These are phyloP conservation scores for Sphecodes monilicornis DNA, from an alignment of 2,888 invertebrate genomes.

Conservation along the genomic window DNA sequence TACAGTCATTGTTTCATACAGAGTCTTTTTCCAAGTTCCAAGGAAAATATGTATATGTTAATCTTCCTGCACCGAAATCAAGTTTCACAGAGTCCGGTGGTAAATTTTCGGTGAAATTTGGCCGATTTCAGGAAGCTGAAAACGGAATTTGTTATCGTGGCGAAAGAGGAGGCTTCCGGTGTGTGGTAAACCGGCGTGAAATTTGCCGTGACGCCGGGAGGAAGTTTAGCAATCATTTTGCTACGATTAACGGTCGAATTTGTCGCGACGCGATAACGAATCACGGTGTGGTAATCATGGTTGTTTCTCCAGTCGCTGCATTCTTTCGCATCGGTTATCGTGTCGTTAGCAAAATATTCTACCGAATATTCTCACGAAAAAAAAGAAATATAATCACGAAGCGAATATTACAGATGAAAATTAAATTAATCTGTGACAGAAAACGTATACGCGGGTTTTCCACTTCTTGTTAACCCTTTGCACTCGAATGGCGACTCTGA, in stretches of 20 bases:
- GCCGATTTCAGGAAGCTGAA: background rate
- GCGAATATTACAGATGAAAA: background rate
- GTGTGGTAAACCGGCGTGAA: slow-evolving; percentile 8
- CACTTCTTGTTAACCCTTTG: no score
- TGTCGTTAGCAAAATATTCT: background rate
- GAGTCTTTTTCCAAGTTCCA: no score
- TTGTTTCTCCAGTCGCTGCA: background rate
- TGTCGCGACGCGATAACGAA: background rate
- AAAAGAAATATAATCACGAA: background rate
- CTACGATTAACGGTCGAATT: slow-evolving; percentile 2
- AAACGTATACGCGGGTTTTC: background rate
- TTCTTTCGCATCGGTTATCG: background rate
- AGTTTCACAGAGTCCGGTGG: no score
- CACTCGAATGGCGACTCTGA: no score
- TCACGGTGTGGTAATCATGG: background rate
- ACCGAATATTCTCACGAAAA: background rate
- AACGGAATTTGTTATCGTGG: background rate
- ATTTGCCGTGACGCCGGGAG: background rate
- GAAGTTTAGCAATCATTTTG: slow-evolving; percentile 5
- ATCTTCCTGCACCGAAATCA: no score
- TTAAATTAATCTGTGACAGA: background rate
- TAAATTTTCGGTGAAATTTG: no score
- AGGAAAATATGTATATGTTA: no score
- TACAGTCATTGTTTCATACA: no score
- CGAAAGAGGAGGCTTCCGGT: background rate